Conservation (phyloP, 30 jellyfish, hydroid and myxozoan species). For the Catostylus mosaicus region DNA sequence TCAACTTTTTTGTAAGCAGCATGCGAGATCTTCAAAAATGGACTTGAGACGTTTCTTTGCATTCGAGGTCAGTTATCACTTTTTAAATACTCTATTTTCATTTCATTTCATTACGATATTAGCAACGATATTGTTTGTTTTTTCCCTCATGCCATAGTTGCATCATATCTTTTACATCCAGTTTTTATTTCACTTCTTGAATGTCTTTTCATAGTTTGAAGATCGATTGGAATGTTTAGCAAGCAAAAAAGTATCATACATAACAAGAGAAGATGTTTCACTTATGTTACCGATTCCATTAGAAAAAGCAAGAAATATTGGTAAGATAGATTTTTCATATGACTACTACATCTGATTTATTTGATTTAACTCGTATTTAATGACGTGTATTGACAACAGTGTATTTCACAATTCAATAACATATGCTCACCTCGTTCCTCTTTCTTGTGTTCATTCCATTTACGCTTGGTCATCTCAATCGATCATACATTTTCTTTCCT, state of each 20-base stretch:
- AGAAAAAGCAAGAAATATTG: conserved; percentile 85
- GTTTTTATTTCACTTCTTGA: background rate
- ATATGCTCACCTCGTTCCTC: no score
- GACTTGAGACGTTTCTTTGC: conserved; percentile 13
- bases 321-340: no score
- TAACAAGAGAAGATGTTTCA: conserved; percentile 76
- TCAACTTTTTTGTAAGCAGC: conserved; percentile 4
- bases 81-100: no score
- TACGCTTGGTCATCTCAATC: no score
- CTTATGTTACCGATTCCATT: conserved; percentile 77
- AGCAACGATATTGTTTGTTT: background rate
- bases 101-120: background rate
- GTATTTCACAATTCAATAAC: no score
- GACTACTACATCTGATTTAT: no score
- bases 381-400: no score
- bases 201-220: conserved; percentile 80
- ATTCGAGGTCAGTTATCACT: conserved; percentile 42
- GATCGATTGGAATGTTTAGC: conserved; percentile 80
- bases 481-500: no score
- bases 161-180: background rate
- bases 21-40: conserved; percentile 4
- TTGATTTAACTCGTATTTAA: no score
- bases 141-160: background rate
- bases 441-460: background rate
- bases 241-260: conserved; percentile 79